These are phyloP conservation scores for Pteropus rufus DNA, from an alignment of 2,797 vertebrate species.

Conservation along the genomic window DNA sequence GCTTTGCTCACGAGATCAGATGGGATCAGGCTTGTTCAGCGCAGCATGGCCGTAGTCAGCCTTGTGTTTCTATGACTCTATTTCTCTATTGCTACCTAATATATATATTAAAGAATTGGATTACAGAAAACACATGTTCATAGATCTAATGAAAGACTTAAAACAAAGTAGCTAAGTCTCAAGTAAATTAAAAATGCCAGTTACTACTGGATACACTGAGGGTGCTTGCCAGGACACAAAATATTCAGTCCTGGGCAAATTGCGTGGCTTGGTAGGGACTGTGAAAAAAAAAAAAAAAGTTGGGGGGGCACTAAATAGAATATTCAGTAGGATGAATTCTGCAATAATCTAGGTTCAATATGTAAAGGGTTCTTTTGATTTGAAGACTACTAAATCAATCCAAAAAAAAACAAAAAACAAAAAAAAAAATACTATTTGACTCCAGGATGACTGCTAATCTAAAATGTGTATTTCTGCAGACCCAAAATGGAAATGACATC, in stretches of 20 bases:
- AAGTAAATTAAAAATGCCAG: neutral
- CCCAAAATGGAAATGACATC: conserved; percentile 18
- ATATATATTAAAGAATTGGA: neutral
- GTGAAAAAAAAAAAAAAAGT: neutral
- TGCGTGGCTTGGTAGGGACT: neutral
- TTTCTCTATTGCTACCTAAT: neutral
- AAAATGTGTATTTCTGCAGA: neutral
- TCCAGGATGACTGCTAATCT: neutral
- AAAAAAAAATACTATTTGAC: neutral
- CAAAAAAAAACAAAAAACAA: neutral
- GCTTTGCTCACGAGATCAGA: too few relatives aligned
- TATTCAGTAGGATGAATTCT: neutral
- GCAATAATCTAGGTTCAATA: neutral
- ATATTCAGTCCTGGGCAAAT: neutral
- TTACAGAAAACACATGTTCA: neutral
- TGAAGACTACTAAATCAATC: neutral
- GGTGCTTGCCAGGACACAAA: neutral
- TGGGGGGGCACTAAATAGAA: neutral
- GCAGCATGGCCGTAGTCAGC: neutral
- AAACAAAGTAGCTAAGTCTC: neutral
- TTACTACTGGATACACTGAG: neutral
- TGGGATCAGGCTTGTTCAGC: too few relatives aligned
- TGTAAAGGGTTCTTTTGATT: neutral
- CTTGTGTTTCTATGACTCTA: neutral
- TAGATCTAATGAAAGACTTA: neutral